phyloP scores from a whole-genome alignment of 2,888 invertebrate genomes.

The Drosophila crucigera region DNA sequence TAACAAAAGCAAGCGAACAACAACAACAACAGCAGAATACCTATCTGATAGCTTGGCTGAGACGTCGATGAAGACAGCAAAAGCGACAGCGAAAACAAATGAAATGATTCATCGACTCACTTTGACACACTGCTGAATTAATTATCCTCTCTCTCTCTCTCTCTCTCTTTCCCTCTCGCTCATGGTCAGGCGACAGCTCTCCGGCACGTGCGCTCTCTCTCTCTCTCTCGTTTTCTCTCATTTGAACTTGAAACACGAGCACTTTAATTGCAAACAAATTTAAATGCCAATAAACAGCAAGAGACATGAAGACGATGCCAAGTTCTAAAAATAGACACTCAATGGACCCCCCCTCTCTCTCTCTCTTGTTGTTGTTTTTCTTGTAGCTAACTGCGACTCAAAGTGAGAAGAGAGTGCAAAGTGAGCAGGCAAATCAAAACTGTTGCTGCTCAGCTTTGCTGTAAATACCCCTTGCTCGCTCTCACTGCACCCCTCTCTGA shows the following conservation, averaged over 20 bases:
- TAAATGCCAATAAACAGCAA: conserved; percentile 62
- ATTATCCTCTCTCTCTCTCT: conserved; percentile 32
- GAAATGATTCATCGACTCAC: conserved; percentile 64
- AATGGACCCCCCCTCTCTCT: neutral
- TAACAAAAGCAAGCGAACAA: conserved; percentile 29
- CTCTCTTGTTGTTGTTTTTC: neutral
- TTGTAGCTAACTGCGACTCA: neutral
- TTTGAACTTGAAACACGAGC: conserved; percentile 70
- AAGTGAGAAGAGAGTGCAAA: neutral
- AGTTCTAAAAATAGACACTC: conserved; percentile 34
- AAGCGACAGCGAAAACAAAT: conserved; percentile 34
- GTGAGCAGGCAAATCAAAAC: neutral
- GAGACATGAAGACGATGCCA: conserved; percentile 12
- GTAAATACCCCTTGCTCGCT: neutral
- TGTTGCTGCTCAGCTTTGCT: conserved; percentile 15
- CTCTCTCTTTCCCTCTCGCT: neutral
- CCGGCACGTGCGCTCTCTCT: conserved; percentile 59
- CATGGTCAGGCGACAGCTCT: neutral
- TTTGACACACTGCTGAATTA: conserved; percentile 74
- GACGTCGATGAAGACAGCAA: conserved; percentile 28
- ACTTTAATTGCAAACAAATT: conserved; percentile 57
- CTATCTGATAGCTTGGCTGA: conserved; percentile 26
- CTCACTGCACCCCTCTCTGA: neutral
- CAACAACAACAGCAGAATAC: conserved; percentile 9
- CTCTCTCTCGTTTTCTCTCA: neutral